Evolutionary conservation across 2,888 invertebrate species (phyloP).

Genomic region (Brachyptera putata): DNA sequence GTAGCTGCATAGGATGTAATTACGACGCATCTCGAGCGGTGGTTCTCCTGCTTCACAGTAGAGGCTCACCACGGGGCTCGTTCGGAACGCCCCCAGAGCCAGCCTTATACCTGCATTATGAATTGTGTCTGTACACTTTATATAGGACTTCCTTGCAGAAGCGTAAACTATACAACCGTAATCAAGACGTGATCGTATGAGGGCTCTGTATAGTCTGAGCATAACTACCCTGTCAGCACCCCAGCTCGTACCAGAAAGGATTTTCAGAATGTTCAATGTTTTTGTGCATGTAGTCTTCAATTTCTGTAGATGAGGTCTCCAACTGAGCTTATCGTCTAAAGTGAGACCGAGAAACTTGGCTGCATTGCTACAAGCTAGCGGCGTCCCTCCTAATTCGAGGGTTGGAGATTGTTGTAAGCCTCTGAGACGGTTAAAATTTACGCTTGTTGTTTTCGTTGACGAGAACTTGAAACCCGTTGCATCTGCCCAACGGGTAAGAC

Average conservation of each 20-base stretch:
- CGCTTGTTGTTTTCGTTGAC: not conserved
- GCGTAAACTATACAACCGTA: not conserved
- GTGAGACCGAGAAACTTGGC: not conserved
- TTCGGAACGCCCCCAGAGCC: not conserved
- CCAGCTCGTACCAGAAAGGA: too few species aligned
- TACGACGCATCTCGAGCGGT: not conserved
- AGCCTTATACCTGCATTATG: not conserved
- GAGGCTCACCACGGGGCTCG: conserved; percentile 13
- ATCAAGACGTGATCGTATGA: not conserved
- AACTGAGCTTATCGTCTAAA: not conserved
- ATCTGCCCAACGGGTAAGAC: not conserved
- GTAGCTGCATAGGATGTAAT: not conserved
- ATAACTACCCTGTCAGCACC: too few species aligned
- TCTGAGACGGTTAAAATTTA: not conserved
- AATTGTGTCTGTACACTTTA: not conserved
- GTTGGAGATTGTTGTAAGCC: not conserved
- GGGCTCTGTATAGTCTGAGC: not conserved
- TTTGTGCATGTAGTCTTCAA: not conserved
- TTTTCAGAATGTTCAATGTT: not conserved
- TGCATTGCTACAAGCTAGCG: not conserved
- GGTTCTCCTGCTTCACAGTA: not conserved
- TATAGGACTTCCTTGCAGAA: not conserved
- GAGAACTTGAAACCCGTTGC: not conserved
- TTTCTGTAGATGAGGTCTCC: not conserved
- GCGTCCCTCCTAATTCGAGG: not conserved